Evolutionary conservation across 2,113 vertebrate species (phyloP).

Genomic region (Cromileptes altivelis): DNA sequence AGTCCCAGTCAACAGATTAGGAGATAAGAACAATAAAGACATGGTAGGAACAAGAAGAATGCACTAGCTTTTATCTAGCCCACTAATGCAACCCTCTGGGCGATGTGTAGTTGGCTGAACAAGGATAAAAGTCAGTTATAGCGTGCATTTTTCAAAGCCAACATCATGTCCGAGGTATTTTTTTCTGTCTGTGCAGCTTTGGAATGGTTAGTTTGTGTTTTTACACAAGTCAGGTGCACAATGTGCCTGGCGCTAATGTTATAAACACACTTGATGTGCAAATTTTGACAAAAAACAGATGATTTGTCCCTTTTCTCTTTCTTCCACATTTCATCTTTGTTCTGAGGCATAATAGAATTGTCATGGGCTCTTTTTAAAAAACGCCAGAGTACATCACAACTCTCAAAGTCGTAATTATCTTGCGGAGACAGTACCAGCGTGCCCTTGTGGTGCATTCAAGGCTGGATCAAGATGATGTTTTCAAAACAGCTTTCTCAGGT

Average conservation of each 20-base stretch:
- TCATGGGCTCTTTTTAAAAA: neutral
- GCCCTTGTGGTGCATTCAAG: neutral
- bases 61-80: slow-evolving; percentile 17
- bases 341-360: neutral
- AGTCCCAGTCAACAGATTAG: neutral
- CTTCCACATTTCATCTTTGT: neutral
- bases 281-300: neutral
- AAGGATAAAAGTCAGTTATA: slow-evolving; percentile 18
- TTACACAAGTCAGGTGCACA: neutral
- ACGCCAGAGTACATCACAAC: neutral
- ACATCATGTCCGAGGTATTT: slow-evolving; percentile 3
- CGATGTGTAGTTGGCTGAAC: slow-evolving; percentile 4
- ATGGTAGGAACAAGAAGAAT: slow-evolving; percentile 11
- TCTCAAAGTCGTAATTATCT: neutral
- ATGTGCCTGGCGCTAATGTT: neutral
- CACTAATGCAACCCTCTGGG: slow-evolving; percentile 48
- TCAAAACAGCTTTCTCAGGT: neutral
- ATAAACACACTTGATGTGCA: neutral
- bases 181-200: neutral
- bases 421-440: neutral
- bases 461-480: neutral
- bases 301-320: neutral
- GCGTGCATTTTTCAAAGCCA: slow-evolving; percentile 3
- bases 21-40: neutral
- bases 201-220: neutral